phyloP scores from a whole-genome alignment of 2,113 vertebrate genomes.

The Holacanthus passer region DNA sequence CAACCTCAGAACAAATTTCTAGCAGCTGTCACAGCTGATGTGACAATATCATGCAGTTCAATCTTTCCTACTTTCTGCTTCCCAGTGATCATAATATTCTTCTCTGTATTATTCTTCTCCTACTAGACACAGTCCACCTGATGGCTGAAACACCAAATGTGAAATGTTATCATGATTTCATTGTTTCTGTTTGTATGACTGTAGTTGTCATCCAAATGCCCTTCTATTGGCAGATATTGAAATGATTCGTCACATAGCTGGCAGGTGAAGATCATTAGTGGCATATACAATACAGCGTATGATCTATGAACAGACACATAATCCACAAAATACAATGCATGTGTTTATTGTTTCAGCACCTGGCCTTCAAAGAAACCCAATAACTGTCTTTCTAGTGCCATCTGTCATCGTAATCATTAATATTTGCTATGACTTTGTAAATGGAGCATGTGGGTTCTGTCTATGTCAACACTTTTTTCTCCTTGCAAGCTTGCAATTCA shows the following conservation, averaged over 20 bases:
- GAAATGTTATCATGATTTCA: not conserved
- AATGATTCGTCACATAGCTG: not conserved
- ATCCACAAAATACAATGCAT: not conserved
- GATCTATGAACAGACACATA: conserved; percentile 1
- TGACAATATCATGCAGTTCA: not conserved
- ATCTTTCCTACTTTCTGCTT: not conserved
- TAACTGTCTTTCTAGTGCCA: not conserved
- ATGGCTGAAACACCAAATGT: not conserved
- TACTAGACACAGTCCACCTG: too few relatives aligned
- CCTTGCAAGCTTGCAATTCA: conserved; percentile 10
- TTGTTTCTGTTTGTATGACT: not conserved
- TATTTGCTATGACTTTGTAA: not conserved
- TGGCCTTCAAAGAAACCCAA: conserved; percentile 16
- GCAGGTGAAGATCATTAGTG: not conserved
- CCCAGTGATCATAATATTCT: not conserved
- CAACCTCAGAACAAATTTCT: not conserved
- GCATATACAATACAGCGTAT: not conserved
- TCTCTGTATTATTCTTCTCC: not conserved
- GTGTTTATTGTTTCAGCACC: conserved; percentile 10
- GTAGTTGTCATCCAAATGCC: not conserved
- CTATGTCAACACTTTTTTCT: conserved; percentile 8
- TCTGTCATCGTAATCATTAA: conserved; percentile 17
- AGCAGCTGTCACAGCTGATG: not conserved
- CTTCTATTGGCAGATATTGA: conserved; percentile 2
- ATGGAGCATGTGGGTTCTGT: not conserved